These are phyloP conservation scores for Arothron firmamentum DNA, from an alignment of 2,113 vertebrate genomes.

Conservation along the genomic window DNA sequence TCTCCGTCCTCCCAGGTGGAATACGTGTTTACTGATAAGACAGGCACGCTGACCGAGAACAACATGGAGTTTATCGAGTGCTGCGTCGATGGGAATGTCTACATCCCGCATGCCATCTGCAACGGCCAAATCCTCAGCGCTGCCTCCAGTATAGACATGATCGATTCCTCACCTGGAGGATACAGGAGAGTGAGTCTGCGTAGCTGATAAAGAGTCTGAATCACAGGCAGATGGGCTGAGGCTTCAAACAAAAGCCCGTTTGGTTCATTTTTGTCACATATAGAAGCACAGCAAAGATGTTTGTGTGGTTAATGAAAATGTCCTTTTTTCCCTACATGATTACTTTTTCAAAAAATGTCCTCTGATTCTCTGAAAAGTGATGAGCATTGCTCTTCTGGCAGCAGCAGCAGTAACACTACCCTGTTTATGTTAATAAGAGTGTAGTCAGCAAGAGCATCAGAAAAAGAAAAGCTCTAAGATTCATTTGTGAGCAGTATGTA, in stretches of 20 bases:
- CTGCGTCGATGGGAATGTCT: constrained; percentile 93
- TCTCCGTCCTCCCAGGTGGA: constrained; percentile 80
- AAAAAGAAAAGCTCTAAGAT: not conserved
- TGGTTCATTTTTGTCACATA: constrained; percentile 1
- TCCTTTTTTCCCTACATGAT: constrained; percentile 9
- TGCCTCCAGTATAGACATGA: constrained; percentile 90
- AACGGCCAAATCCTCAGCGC: constrained; percentile 91
- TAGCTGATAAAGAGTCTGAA: not conserved
- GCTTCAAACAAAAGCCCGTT: not conserved
- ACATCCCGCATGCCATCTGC: constrained; percentile 88
- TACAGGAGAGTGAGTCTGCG: constrained; percentile 80
- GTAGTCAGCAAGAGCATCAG: constrained; percentile 34
- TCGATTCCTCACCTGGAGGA: constrained; percentile 88
- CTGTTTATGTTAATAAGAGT: constrained; percentile 44
- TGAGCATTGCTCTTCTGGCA: constrained; percentile 24
- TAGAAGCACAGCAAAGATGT: not conserved
- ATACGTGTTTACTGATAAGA: constrained; percentile 98
- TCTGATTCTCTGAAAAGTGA: constrained; percentile 33
- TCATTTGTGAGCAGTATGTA: too few relatives aligned
- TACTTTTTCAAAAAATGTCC: constrained; percentile 15
- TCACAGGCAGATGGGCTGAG: not conserved
- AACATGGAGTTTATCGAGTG: constrained; percentile 98
- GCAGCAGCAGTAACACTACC: constrained; percentile 19
- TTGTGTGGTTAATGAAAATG: constrained; percentile 10
- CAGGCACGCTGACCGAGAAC: constrained; percentile 95